Percentiles rank a stretch among this genome's conserved stretches.
Evolutionary conservation across 2,113 vertebrate genomes (phyloP).

Genomic region (Anhinga anhinga): DNA sequence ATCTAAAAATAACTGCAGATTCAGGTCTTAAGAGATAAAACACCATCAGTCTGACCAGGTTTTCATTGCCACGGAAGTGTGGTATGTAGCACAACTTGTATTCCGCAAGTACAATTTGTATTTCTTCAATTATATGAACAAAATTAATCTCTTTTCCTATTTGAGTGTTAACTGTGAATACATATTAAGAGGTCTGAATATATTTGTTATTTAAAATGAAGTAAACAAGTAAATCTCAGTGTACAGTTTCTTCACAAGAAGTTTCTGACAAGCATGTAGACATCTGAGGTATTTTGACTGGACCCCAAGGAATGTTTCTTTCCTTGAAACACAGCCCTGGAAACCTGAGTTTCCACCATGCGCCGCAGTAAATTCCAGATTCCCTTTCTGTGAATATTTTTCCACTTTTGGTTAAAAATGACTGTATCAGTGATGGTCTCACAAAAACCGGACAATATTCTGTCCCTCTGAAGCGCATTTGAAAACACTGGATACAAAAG

Average conservation of each 20-base stretch:
- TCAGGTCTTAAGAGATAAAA: neutral
- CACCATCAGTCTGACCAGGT: neutral
- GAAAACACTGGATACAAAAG: conserved; percentile 4
- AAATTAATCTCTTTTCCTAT: neutral
- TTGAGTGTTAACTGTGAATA: neutral
- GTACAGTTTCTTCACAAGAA: neutral
- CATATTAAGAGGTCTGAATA: neutral
- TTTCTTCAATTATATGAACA: neutral
- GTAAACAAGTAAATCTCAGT: neutral
- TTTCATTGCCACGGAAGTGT: neutral
- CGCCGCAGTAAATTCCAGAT: neutral
- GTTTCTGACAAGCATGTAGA: neutral
- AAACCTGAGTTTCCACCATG: neutral
- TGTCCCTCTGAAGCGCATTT: neutral
- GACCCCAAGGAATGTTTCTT: neutral
- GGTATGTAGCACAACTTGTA: neutral
- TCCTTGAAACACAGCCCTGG: neutral
- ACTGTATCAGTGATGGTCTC: neutral
- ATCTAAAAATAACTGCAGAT: neutral
- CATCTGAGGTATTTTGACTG: conserved; percentile 10
- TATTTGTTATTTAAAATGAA: neutral
- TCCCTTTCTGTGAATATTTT: neutral
- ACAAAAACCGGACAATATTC: neutral
- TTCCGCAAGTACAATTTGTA: neutral
- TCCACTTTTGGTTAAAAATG: neutral